phyloP scores from a whole-genome alignment of 2,113 vertebrate species.

The Chitala chitala region DNA sequence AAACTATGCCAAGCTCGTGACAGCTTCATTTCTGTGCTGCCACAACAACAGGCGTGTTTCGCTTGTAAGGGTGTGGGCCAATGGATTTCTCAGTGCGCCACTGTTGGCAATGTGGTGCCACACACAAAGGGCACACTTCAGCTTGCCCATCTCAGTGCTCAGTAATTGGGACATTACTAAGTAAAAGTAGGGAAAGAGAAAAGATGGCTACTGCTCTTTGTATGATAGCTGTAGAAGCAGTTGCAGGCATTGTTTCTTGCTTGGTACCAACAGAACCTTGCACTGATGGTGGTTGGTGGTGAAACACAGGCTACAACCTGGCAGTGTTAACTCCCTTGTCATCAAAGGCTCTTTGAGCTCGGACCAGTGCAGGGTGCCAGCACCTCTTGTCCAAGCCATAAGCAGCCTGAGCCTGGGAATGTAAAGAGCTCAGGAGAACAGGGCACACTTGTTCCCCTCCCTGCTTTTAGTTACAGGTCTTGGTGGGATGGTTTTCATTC shows the following conservation, averaged over 20 bases:
- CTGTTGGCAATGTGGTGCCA: neutral
- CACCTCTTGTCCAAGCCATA: neutral
- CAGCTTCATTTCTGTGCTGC: neutral
- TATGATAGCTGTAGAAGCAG: no score
- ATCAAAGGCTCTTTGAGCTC: slow-evolving; percentile 12
- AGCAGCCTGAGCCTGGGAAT: neutral
- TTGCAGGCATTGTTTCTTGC: neutral
- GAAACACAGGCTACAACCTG: neutral
- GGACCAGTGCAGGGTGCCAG: neutral
- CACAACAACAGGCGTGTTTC: neutral
- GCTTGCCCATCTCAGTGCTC: neutral
- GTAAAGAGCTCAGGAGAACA: slow-evolving; percentile 7
- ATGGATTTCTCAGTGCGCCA: neutral
- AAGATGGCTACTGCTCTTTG: no score
- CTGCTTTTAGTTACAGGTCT: neutral
- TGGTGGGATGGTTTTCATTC: neutral
- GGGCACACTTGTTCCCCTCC: slow-evolving; percentile 2
- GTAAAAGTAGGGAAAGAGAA: neutral
- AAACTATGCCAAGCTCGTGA: no score
- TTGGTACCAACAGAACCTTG: no score
- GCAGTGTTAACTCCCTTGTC: neutral
- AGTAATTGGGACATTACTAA: neutral
- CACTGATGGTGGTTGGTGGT: neutral
- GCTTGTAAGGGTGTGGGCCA: no score
- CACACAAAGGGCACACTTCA: neutral